Evolutionary conservation across 2,113 vertebrate genomes (phyloP).

Genomic region (Raja brachyura): DNA sequence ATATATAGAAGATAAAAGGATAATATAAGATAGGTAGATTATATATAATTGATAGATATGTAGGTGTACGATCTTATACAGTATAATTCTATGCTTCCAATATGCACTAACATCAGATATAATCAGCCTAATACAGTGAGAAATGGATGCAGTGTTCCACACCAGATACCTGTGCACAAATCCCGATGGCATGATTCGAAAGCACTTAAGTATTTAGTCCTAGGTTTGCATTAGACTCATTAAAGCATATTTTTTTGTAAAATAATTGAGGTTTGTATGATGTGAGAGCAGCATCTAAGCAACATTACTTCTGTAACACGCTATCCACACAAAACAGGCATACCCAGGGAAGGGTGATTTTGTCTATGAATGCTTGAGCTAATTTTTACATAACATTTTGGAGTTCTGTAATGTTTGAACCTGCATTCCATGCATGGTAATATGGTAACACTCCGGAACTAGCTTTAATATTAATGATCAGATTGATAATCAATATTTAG

Average conservation of each 20-base stretch:
- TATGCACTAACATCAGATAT: neutral
- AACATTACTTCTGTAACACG: neutral
- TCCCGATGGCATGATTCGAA: neutral
- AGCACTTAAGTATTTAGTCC: no score
- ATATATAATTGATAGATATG: no score
- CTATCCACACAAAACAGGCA: neutral
- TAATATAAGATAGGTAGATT: no score
- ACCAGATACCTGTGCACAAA: neutral
- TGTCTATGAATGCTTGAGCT: neutral
- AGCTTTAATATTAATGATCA: neutral
- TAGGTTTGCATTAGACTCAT: neutral
- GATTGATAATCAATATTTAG: neutral
- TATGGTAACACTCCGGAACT: neutral
- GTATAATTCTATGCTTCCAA: neutral
- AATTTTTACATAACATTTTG: neutral
- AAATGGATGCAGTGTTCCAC: neutral
- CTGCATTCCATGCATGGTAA: neutral
- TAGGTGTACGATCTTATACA: neutral
- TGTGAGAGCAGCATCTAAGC: neutral
- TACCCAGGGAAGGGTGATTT: neutral
- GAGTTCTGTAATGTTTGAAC: neutral
- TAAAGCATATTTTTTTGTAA: neutral
- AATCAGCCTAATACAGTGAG: neutral
- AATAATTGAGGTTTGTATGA: neutral
- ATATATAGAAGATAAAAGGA: no score